Percentiles rank a stretch among this genome's conserved stretches.
Conservation (phyloP, 1,140 invertebrate species). For the Magallana angulata region DNA sequence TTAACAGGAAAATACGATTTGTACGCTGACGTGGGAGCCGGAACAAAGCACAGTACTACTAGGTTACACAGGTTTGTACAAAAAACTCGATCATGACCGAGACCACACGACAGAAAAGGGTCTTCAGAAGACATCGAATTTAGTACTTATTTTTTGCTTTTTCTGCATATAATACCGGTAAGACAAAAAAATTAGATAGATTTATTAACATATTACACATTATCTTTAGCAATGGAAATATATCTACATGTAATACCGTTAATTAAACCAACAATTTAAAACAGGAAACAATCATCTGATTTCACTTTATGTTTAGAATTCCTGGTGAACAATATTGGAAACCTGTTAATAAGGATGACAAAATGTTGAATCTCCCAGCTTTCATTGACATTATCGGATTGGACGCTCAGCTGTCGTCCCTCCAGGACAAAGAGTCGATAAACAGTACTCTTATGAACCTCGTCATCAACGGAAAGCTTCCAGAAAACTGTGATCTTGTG, state of each 20-base stretch:
- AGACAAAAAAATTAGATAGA: no score
- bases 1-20: neutral
- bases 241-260: no score
- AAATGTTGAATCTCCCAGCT: neutral
- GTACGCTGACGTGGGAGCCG: neutral
- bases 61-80: neutral
- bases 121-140: no score
- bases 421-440: neutral
- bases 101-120: no score
- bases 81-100: no score
- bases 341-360: neutral
- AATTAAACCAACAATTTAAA: no score
- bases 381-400: neutral
- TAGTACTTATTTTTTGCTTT: no score
- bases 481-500: neutral
- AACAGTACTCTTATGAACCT: conserved; percentile 7
- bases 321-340: neutral
- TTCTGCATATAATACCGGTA: no score
- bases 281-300: no score
- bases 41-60: neutral
- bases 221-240: no score
- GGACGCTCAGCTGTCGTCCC: neutral
- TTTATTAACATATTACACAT: no score
- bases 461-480: neutral
- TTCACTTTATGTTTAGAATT: neutral